phyloP scores from a whole-genome alignment of 2,888 invertebrate genomes.

The Hedya salicella region DNA sequence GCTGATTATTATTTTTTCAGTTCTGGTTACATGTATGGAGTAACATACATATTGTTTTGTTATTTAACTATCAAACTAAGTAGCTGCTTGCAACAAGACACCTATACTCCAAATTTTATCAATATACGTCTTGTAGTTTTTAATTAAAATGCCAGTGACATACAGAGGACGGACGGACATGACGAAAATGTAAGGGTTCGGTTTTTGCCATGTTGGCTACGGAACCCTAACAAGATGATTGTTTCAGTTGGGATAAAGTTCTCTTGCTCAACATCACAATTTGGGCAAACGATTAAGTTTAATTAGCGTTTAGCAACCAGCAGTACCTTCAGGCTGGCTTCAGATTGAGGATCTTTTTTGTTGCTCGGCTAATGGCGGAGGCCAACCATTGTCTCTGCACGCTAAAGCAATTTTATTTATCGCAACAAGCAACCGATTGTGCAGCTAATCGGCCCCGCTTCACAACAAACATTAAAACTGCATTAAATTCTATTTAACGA shows the following conservation, averaged over 20 bases:
- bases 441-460: constrained; percentile 69
- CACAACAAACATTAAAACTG: constrained; percentile 77
- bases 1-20: too few species aligned
- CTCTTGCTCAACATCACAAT: constrained; percentile 22
- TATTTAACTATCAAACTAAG: too few species aligned
- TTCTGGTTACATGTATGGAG: too few species aligned
- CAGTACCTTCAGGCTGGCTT: constrained; percentile 40
- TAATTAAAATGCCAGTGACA: too few species aligned
- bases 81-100: too few species aligned
- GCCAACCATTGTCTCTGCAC: constrained; percentile 66
- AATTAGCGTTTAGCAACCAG: constrained; percentile 47
- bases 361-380: constrained; percentile 55
- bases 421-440: constrained; percentile 62
- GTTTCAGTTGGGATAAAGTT: neutral
- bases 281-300: constrained; percentile 25
- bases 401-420: constrained; percentile 62
- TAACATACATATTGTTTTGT: too few species aligned
- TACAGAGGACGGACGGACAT: too few species aligned
- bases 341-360: constrained; percentile 60
- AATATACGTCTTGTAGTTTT: too few species aligned
- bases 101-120: too few species aligned
- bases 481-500: constrained; percentile 78
- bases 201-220: too few species aligned
- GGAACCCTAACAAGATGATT: constrained; percentile 1
- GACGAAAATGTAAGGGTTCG: too few species aligned